Evolutionary conservation across 2,888 invertebrate genomes (phyloP), one percentile per base, ranked within the genome.

Genomic region (Calliphora vomitoria): DNA sequence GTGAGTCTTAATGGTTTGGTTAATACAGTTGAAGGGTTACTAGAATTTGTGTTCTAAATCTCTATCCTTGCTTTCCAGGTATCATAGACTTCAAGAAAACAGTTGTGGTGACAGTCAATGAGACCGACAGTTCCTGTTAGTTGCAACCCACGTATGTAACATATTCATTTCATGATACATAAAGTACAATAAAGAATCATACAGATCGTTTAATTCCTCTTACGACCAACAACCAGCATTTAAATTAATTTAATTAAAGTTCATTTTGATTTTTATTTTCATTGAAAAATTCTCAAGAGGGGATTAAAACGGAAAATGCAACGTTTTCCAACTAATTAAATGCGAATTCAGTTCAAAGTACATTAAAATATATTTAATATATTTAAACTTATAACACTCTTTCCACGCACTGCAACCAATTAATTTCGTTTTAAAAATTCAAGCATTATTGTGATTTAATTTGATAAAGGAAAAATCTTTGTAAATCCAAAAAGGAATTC

Each of bases 281-380:
- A 0, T 44, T 44, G 44, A 44, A 44, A 38, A 44, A 68, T 68
- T 64, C 81, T 72, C 75, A 47, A 41, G 64, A 44, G 69, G 62
- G 62, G 69, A 58, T 58, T 58, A 41, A 69, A 62, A 60, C 8
- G 66, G 20, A 55, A 75, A 79, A 10, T 58, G 38, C 38, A 75
- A 80, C 20, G 35, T 47, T 86, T 64, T 82, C 75, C 82, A 82
- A 64, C 68, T 75, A 74, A 86, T 83, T 83, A 75, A 86, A 86
- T 80, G 60, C 38, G 69, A 79, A 69, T 75, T 38, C 68, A 72
- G 78, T 72, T 35, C 44, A 74, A 79, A 62, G 60, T 62, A 62
- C 38, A 20, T 69, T 60, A 38, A 64, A 81, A 8, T n/a, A 55
- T 4, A 18, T 38, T 79, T 15, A 44, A 50, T 38, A 50, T 38